phyloP scores from a whole-genome alignment of 2,888 invertebrate genomes.

The Carterocephalus palaemon region DNA sequence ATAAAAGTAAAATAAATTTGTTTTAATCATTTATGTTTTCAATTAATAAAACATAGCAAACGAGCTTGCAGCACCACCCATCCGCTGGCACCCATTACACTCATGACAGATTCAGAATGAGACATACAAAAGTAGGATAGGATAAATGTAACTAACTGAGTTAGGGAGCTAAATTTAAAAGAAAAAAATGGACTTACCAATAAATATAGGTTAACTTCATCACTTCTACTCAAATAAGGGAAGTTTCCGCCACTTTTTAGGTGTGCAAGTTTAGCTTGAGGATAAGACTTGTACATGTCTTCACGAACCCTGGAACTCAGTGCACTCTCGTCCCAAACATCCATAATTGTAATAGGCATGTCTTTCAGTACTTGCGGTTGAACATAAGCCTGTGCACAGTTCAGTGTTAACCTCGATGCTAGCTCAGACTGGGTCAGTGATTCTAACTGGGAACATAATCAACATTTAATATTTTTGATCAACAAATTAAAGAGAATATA shows the following conservation, averaged over 20 bases:
- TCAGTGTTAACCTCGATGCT: constrained; percentile 91
- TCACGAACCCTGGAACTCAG: constrained; percentile 87
- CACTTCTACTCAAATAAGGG: constrained; percentile 91
- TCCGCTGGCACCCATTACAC: no score
- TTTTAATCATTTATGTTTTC: background rate
- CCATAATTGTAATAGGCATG: constrained; percentile 89
- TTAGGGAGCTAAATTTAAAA: no score
- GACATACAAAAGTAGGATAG: no score
- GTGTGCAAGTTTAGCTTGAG: constrained; percentile 90
- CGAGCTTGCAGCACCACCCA: no score
- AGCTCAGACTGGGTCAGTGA: constrained; percentile 88
- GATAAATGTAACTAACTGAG: no score
- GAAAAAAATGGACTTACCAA: no score
- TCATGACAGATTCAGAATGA: no score
- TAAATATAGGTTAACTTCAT: constrained; percentile 93
- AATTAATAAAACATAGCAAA: no score
- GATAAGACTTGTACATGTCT: constrained; percentile 91
- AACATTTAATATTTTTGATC: constrained; percentile 2
- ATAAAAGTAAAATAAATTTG: no score
- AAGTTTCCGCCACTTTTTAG: constrained; percentile 94
- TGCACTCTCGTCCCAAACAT: constrained; percentile 94
- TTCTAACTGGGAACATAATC: constrained; percentile 82
- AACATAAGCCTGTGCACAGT: constrained; percentile 89
- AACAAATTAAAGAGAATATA: constrained; percentile 1
- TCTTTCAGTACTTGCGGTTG: constrained; percentile 84